These are phyloP conservation scores for Bos javanicus DNA, from an alignment of 2,113 vertebrate species.

Conservation along the genomic window DNA sequence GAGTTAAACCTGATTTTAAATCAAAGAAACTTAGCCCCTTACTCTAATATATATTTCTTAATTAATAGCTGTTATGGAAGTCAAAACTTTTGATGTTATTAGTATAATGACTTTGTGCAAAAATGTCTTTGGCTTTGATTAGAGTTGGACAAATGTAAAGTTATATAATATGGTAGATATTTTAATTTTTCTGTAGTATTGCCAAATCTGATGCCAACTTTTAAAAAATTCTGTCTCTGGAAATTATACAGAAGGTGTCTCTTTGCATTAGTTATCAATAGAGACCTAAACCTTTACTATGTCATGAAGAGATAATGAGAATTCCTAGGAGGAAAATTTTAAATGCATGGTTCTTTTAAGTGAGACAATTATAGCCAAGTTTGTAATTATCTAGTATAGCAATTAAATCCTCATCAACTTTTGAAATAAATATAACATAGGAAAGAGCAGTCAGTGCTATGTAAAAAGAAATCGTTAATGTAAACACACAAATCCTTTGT, in stretches of 20 bases:
- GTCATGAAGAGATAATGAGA: not conserved
- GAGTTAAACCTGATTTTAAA: not conserved
- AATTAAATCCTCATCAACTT: slow-evolving; percentile 20
- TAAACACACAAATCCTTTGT: not conserved
- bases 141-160: not conserved
- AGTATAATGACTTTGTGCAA: not conserved
- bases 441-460: not conserved
- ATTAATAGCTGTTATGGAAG: not conserved
- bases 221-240: not conserved
- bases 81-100: not conserved
- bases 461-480: not conserved
- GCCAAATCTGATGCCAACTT: not conserved
- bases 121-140: not conserved
- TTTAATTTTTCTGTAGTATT: not conserved
- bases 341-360: slow-evolving; percentile 7
- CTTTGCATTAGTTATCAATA: not conserved
- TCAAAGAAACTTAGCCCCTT: not conserved
- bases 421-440: not conserved
- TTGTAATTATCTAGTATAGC: slow-evolving; percentile 16
- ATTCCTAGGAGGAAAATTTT: not conserved
- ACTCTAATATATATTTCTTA: not conserved
- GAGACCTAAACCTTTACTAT: not conserved
- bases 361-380: not conserved
- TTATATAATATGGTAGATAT: not conserved
- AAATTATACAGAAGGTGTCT: not conserved